phyloP scores from a whole-genome alignment of 35 echinoderm and acorn worm species.

The Hemicentrotus pulcherrimus region DNA sequence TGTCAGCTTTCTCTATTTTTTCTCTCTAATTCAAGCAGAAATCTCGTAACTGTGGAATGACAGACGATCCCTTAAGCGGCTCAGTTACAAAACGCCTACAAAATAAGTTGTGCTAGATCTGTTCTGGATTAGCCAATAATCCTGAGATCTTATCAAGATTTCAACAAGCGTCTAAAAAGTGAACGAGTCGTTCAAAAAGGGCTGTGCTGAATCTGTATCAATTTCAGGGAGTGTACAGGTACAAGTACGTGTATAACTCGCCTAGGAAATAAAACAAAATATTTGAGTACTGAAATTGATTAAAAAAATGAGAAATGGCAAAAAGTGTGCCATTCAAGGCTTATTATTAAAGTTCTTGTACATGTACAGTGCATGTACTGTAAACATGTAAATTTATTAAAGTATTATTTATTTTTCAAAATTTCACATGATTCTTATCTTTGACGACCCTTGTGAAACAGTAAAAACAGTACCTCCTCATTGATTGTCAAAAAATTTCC shows the following conservation, averaged over 20 bases:
- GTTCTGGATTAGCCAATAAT: not conserved
- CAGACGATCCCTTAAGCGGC: not conserved
- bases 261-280: not conserved
- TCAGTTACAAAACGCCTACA: not conserved
- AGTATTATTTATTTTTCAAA: no score
- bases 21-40: not conserved
- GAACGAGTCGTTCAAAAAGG: not conserved
- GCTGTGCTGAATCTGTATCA: not conserved
- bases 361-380: no score
- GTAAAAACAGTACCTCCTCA: no score
- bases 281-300: no score
- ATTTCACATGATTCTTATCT: no score
- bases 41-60: not conserved
- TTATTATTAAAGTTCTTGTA: no score
- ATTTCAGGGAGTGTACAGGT: not conserved
- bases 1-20: not conserved
- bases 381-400: no score
- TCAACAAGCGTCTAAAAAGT: not conserved
- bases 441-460: no score
- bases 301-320: no score
- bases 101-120: not conserved
- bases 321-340: no score
- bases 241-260: not conserved
- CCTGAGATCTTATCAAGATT: not conserved
- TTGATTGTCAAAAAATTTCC: no score